Conservation (phyloP, 2,113 vertebrate species). For the Nyctibius bracteatus region DNA sequence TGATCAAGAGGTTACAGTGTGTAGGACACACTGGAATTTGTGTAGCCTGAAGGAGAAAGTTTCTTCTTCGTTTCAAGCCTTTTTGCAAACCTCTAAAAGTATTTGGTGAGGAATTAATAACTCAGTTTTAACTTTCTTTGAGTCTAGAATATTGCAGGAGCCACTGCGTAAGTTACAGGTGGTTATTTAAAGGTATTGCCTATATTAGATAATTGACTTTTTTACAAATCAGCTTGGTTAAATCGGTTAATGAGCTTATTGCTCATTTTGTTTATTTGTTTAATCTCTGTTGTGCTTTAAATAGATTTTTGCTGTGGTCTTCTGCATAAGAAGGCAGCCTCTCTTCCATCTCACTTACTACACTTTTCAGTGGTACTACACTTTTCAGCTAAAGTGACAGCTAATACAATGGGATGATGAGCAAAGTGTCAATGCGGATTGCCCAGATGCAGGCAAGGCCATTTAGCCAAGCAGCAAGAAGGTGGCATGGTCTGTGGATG, state of each 20-base stretch:
- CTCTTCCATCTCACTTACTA: not conserved
- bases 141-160: constrained; percentile 35
- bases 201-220: constrained; percentile 54
- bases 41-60: constrained; percentile 38
- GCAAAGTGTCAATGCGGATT: rapidly evolving
- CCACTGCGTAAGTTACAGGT: constrained; percentile 51
- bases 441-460: rapidly evolving
- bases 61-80: constrained; percentile 8
- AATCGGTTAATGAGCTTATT: constrained; percentile 56
- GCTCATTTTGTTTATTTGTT: constrained; percentile 30
- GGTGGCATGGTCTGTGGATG: rapidly evolving
- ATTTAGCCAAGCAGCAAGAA: rapidly evolving
- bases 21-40: constrained; percentile 44
- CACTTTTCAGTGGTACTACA: not conserved
- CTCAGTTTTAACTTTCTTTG: constrained; percentile 39
- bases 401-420: not conserved
- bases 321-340: not conserved
- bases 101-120: constrained; percentile 54
- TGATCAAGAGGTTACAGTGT: constrained; percentile 36
- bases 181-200: constrained; percentile 36
- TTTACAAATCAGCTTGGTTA: constrained; percentile 4
- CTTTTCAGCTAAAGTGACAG: not conserved
- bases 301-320: not conserved
- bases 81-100: constrained; percentile 43
- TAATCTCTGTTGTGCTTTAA: not conserved